Evolutionary conservation across 2,797 vertebrate species (phyloP).

Genomic region (Acrossocheilus wenchowensis): DNA sequence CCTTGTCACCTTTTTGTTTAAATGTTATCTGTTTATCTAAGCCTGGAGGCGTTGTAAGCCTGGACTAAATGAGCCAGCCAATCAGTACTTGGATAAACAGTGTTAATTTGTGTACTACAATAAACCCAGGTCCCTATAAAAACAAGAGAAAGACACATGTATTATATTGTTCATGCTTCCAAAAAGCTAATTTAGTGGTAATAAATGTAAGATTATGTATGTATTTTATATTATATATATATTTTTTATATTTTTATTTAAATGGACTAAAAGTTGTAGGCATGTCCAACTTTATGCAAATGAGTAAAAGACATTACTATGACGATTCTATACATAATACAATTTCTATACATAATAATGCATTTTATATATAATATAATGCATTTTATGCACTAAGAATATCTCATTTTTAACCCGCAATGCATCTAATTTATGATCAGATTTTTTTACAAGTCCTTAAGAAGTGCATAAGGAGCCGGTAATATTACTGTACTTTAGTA

Average conservation of each 20-base stretch:
- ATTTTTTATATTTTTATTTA: background rate
- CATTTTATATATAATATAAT: background rate
- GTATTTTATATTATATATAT: background rate
- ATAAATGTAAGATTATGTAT: background rate
- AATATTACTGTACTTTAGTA: background rate
- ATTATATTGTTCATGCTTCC: background rate
- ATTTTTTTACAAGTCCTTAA: background rate
- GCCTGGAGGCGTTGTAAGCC: background rate
- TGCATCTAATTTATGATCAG: background rate
- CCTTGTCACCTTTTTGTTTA: constrained; percentile 20
- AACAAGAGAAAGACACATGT: background rate
- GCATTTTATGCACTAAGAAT: background rate
- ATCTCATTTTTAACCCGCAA: background rate
- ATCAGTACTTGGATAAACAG: background rate
- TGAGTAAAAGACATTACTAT: background rate
- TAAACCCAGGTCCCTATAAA: background rate
- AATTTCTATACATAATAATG: background rate
- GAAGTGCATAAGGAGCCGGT: background rate
- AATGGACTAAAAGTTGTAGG: background rate
- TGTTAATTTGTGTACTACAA: background rate
- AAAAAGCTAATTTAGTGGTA: background rate
- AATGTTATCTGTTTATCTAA: constrained; percentile 1
- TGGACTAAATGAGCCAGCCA: background rate
- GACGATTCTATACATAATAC: no score
- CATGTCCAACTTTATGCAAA: background rate